Percentiles rank a stretch among this genome's conserved stretches.
Evolutionary conservation across 2,888 invertebrate genomes (phyloP).

Genomic region (Temnothorax rugatulus): DNA sequence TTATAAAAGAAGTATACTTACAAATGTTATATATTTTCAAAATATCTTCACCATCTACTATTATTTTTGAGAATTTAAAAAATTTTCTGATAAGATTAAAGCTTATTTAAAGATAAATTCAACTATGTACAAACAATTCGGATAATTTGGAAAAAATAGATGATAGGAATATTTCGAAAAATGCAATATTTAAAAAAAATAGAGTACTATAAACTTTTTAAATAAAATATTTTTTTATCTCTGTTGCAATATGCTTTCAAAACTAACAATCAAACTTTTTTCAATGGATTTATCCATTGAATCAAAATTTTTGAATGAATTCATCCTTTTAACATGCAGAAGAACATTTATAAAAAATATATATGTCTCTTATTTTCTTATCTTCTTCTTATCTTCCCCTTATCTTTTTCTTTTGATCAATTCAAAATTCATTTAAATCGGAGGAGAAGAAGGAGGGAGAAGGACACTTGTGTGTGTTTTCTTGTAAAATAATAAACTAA

Average conservation of each 20-base stretch:
- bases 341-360: slow-evolving; percentile 6
- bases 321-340: background rate
- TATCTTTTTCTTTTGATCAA: no score
- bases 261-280: background rate
- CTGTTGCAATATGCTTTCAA: background rate
- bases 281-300: background rate
- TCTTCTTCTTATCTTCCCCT: no score
- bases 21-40: background rate
- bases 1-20: background rate
- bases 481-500: background rate
- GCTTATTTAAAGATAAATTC: background rate
- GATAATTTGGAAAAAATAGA: background rate
- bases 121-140: background rate
- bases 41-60: background rate
- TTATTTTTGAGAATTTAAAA: background rate
- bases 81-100: background rate
- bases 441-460: background rate
- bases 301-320: background rate
- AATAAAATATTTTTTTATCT: slow-evolving; percentile 2
- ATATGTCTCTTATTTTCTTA: background rate
- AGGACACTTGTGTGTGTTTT: background rate
- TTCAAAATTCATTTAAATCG: background rate
- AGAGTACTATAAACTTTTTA: background rate
- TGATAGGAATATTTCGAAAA: background rate
- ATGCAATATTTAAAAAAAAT: background rate